Evolutionary conservation across 2,113 vertebrate species (phyloP), one percentile per base, ranked within the genome.

Genomic region (Calyptommatus sinebrachiatus): DNA sequence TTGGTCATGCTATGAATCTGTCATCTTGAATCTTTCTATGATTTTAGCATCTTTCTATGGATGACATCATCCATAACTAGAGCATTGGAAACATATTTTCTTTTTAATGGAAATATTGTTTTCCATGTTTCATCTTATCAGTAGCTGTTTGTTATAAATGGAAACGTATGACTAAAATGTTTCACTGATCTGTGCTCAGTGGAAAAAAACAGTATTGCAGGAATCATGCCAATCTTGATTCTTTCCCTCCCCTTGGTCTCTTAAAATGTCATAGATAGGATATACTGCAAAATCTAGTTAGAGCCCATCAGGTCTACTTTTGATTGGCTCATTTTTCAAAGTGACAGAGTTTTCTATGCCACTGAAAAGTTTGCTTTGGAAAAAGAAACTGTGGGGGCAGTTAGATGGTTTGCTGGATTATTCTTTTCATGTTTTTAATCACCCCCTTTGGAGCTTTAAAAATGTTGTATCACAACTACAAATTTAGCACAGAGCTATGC

Each of bases 141-240:
- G 11, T 61, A 21, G 12, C 29, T 79, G 65, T 71, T 82, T 69
- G 82, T 20, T 85, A 65, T 79, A 87, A 86, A 88, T 88, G 89
- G 86, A 91, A 92, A 92, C 83, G 81, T 26, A 68, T 81, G 79
- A 85, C 90, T 90, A 88, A 93, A 90, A 22, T 63, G 65, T 48
- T 78, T 69, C 84, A 63, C 83, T 71, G 70, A 84, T 90, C 77
- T 87, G 87, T 89, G 3, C 80, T 86, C 81, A 71, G 76, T 83
- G 82, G 82, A 92, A 79, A 91, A 88, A 76, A 79, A 90, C 88
- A 85, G 53, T 72, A 86, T 81, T 90, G 66, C 53, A 91, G 89
- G 87, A 85, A 46, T 68, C 67, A 82, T 66, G 83, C 72, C 72
- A 89, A 78, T 66, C 81, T 73, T 91, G 93, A 93, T 93, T 90